Base-by-base conservation (phyloP, 1,140 invertebrate genomes). In the Sitodiplosis mosellana region DNA sequence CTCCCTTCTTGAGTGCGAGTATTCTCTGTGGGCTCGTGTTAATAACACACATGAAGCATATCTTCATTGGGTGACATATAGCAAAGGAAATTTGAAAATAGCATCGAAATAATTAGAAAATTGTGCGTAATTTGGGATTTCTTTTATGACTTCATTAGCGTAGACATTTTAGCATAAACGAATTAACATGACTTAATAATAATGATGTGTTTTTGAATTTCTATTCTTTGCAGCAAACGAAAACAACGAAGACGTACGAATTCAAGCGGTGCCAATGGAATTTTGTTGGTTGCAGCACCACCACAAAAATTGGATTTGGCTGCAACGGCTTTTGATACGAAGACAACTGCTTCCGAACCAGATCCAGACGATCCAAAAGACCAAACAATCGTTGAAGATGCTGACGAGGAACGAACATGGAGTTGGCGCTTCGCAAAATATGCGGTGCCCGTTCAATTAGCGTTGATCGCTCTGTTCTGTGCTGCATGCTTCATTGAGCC, bases 401-500 rank as follows among this genome's bases (percentile, higher is more conserved):
- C 69, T 45, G 62, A 65, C 0, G 66, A 68, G 7, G 64, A 56
- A 46, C 71, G 69, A 18, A 69, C 69, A 0, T 80, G 80, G 77
- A 67, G 86, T 36, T 80, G 80, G 78, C 74, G 85, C 22, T 79
- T 87, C 18, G 65, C 87, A 1, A 70, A 77, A 37, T 78, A 80
- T 0, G 81, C 85, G 0, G 61, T 89, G 36, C 83, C 85, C 7
- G 81, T 89, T 57, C 85, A 89, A 51, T 58, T 91, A 46, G 85
- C 85, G 1, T 66, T 92, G 15, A 72, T 91, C 20, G 78, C 85
- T 1, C 68, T 91, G 5, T 73, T 87, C 40, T 81, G 84, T 49
- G 75, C 87, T 20, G 82, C 82, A 3, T 89, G 81, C 64, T 69
- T 88, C 12, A 70, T 89, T 51, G 86, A 89, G 56, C 77, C 81